Conservation (phyloP, 1,140 invertebrate species). For the Mesaphorura yosii region DNA sequence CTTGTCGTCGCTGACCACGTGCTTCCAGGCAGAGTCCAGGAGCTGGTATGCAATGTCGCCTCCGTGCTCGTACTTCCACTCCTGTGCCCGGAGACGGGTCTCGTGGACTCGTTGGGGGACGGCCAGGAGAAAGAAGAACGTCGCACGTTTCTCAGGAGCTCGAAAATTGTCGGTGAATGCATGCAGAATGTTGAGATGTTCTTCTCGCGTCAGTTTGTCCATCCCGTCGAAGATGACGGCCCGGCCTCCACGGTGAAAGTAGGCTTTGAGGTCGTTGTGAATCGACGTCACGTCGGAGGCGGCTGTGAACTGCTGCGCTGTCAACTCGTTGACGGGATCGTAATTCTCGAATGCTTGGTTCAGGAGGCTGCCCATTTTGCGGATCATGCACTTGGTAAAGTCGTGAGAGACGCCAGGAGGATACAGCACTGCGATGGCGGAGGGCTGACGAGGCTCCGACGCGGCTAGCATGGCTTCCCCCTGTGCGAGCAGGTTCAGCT, state of each 20-base stretch:
- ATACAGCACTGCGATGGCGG: background rate
- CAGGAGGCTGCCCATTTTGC: background rate
- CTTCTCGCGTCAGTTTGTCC: conserved; percentile 1
- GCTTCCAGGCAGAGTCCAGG: conserved; percentile 1
- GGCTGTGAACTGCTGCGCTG: background rate
- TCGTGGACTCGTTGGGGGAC: conserved; percentile 5
- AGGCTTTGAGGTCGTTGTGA: conserved; percentile 5
- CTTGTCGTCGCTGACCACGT: background rate
- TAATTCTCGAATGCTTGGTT: background rate
- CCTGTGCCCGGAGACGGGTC: background rate
- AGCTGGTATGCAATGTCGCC: background rate
- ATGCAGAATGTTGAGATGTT: conserved; percentile 10
- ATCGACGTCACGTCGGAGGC: background rate
- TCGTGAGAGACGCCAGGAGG: background rate
- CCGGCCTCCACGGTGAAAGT: conserved; percentile 6
- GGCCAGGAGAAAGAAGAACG: conserved; percentile 4
- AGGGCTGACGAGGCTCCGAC: conserved; percentile 1
- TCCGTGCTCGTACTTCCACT: background rate
- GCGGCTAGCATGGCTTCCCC: background rate
- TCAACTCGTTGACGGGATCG: background rate
- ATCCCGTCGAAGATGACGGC: background rate
- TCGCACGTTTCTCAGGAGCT: conserved; percentile 9
- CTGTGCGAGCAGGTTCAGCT: background rate
- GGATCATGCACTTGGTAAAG: conserved; percentile 6
- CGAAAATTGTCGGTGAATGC: conserved; percentile 13